phyloP scores from a whole-genome alignment of 2,888 invertebrate genomes.

The Zonitis immaculata region DNA sequence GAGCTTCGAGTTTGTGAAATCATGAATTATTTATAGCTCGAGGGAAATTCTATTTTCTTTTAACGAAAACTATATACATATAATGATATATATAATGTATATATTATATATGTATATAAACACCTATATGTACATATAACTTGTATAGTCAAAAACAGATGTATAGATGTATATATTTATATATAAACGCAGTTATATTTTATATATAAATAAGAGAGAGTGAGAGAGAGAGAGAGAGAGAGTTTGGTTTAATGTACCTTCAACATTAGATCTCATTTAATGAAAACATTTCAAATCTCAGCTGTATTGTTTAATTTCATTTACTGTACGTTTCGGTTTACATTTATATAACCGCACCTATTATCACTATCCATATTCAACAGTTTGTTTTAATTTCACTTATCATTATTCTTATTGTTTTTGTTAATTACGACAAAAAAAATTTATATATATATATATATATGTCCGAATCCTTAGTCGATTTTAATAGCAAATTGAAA shows the following conservation, averaged over 20 bases:
- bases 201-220: too few relatives aligned
- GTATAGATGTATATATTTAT: constrained; percentile 9
- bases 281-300: constrained; percentile 17
- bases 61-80: constrained; percentile 20
- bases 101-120: too few relatives aligned
- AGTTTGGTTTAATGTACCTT: constrained; percentile 12
- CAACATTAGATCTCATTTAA: constrained; percentile 20
- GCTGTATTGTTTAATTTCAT: constrained; percentile 21
- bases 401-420: too few relatives aligned
- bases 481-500: too few relatives aligned
- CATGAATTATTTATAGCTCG: constrained; percentile 41
- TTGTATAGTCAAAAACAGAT: too few relatives aligned
- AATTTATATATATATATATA: too few relatives aligned
- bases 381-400: too few relatives aligned
- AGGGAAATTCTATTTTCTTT: constrained; percentile 37
- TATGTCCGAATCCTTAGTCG: too few relatives aligned
- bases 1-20: constrained; percentile 30
- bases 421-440: too few relatives aligned
- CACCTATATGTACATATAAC: constrained; percentile 10
- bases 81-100: too few relatives aligned
- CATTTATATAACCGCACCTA: not conserved
- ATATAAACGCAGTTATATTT: too few relatives aligned
- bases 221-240: too few relatives aligned
- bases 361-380: not conserved
- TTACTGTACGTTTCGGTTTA: not conserved